Evolutionary conservation across 2,113 vertebrate species (phyloP).

Genomic region (Heterotis niloticus): DNA sequence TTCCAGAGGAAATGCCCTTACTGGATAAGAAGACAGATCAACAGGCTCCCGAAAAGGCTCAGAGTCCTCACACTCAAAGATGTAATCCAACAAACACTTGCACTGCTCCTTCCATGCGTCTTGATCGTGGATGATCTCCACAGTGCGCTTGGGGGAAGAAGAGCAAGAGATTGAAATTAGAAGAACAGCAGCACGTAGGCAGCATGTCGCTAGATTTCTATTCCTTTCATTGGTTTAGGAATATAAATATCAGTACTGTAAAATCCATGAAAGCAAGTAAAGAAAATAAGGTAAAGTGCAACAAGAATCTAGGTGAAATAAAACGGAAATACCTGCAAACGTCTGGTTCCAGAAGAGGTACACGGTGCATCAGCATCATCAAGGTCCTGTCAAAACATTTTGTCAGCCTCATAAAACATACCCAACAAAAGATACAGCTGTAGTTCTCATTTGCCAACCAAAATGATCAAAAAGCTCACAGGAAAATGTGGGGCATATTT

Average conservation of each 20-base stretch:
- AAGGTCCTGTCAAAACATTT: conserved; percentile 19
- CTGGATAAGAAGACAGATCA: conserved; percentile 84
- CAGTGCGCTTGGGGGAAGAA: conserved; percentile 41
- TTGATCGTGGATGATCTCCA: conserved; percentile 61
- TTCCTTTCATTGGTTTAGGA: too few species aligned
- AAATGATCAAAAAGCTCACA: not conserved
- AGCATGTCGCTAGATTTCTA: too few species aligned
- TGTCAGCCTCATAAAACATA: not conserved
- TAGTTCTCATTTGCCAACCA: not conserved
- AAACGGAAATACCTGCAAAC: conserved; percentile 59
- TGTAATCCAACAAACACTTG: conserved; percentile 79
- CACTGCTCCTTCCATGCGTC: conserved; percentile 89
- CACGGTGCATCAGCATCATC: conserved; percentile 73
- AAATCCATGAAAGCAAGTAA: not conserved
- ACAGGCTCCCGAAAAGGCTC: conserved; percentile 92
- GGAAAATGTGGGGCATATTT: not conserved
- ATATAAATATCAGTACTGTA: too few species aligned
- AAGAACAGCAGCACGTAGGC: not conserved
- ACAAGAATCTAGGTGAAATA: too few species aligned
- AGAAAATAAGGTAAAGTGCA: not conserved
- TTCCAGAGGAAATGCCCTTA: conserved; percentile 52
- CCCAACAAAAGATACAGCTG: not conserved
- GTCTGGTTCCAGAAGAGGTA: conserved; percentile 73
- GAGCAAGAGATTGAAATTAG: not conserved
- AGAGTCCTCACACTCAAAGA: conserved; percentile 92